These are phyloP conservation scores for Drosophila suzukii DNA, from an alignment of 1,140 invertebrate species.

Conservation along the genomic window DNA sequence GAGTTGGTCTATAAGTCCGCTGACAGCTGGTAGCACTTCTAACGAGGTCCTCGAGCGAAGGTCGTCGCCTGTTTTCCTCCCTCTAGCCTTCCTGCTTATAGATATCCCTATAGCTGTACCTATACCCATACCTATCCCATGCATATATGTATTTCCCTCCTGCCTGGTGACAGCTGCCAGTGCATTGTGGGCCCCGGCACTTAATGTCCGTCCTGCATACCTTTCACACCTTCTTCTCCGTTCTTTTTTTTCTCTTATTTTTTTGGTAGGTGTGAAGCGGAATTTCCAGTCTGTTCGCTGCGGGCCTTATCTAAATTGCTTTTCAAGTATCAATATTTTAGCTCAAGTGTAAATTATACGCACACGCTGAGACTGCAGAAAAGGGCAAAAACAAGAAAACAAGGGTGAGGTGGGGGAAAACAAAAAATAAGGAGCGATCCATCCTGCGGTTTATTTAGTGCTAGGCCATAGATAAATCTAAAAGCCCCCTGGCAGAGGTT, in stretches of 20 bases:
- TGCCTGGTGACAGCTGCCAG: constrained; percentile 36
- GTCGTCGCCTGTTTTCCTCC: constrained; percentile 13
- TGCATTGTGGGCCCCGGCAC: constrained; percentile 35
- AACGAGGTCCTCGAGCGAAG: constrained; percentile 59
- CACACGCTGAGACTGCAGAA: constrained; percentile 50
- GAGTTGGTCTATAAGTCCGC: constrained; percentile 42
- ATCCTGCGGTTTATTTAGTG: constrained; percentile 68
- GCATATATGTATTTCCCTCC: constrained; percentile 1
- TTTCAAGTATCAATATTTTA: constrained; percentile 84
- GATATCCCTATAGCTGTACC: background rate
- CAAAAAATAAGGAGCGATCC: constrained; percentile 14
- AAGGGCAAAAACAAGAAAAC: background rate
- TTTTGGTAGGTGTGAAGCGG: constrained; percentile 81
- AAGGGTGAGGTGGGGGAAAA: background rate
- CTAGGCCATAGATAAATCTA: constrained; percentile 80
- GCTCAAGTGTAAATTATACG: constrained; percentile 83
- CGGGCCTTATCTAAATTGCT: constrained; percentile 83
- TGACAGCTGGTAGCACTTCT: constrained; percentile 80
- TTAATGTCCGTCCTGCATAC: constrained; percentile 49
- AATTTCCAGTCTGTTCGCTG: constrained; percentile 72
- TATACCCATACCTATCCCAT: background rate
- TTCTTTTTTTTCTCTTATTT: background rate
- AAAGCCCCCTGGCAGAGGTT: constrained; percentile 53
- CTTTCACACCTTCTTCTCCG: constrained; percentile 66
- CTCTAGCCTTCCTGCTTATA: background rate